phyloP scores from a whole-genome alignment of 1,140 invertebrate genomes.

The Pseudomyrmex flavicornis region DNA sequence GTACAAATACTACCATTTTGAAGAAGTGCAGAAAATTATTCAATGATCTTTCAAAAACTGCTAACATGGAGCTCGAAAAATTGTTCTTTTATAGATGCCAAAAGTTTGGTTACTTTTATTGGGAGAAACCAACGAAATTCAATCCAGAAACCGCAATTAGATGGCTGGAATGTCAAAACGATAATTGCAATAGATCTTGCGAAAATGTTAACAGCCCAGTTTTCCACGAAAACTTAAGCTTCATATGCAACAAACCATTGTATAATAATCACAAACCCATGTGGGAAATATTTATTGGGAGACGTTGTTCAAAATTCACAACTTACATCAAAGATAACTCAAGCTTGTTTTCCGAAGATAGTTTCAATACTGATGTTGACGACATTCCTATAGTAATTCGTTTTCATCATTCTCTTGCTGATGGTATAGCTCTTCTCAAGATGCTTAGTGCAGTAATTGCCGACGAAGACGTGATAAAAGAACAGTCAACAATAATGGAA shows the following conservation, averaged over 20 bases:
- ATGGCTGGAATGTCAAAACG: slow-evolving; percentile 77
- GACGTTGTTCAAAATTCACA: slow-evolving; percentile 66
- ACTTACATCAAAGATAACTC: slow-evolving; percentile 25
- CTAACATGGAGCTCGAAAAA: too few relatives aligned
- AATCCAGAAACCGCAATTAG: slow-evolving; percentile 80
- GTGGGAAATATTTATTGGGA: slow-evolving; percentile 85
- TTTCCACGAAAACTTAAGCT: slow-evolving; percentile 80
- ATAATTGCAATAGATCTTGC: slow-evolving; percentile 71
- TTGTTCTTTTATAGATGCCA: slow-evolving; percentile 54
- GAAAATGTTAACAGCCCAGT: slow-evolving; percentile 67
- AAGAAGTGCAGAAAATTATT: too few relatives aligned
- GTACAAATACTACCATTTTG: too few relatives aligned
- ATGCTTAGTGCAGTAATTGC: slow-evolving; percentile 83
- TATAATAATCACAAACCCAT: slow-evolving; percentile 64
- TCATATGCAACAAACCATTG: slow-evolving; percentile 77
- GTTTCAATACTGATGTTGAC: too few relatives aligned
- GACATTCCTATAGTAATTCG: slow-evolving; percentile 84
- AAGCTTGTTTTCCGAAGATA: slow-evolving; percentile 16
- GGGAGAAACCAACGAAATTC: slow-evolving; percentile 78
- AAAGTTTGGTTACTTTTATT: slow-evolving; percentile 85
- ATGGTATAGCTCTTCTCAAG: slow-evolving; percentile 84
- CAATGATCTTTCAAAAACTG: too few relatives aligned
- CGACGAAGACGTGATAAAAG: slow-evolving; percentile 66
- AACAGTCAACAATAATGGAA: slow-evolving; percentile 15
- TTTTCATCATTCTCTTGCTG: slow-evolving; percentile 85